Evolutionary conservation across 2,797 vertebrate species (phyloP).

Genomic region (Anabas testudineus): DNA sequence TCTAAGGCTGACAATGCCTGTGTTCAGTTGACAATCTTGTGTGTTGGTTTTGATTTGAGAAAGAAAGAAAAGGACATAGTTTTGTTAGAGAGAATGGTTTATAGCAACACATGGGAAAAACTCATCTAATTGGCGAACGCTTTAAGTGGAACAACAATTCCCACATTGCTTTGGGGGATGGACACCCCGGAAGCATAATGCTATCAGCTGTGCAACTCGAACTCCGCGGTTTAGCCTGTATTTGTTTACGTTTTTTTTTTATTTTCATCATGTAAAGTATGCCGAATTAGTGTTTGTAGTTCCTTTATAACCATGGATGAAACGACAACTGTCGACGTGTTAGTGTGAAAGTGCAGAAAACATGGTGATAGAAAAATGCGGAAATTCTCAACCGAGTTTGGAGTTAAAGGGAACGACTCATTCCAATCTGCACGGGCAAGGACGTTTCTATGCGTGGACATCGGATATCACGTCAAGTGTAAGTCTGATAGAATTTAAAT

Average conservation of each 20-base stretch:
- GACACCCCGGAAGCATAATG: conserved; percentile 4
- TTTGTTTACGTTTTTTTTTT: too few relatives aligned
- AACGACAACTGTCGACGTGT: background rate
- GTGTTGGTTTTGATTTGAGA: conserved; percentile 3
- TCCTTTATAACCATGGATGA: background rate
- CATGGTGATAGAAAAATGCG: background rate
- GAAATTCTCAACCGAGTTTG: background rate
- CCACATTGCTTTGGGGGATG: conserved; percentile 13
- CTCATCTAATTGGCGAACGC: too few relatives aligned
- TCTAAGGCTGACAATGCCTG: conserved; percentile 11
- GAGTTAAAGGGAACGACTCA: background rate
- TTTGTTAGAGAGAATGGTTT: background rate
- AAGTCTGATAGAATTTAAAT: background rate
- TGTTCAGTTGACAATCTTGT: conserved; percentile 14
- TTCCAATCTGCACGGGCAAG: too few relatives aligned
- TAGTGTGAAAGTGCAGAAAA: background rate
- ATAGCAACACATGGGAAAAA: too few relatives aligned
- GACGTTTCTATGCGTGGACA: background rate
- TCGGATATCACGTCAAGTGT: background rate
- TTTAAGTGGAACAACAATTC: too few relatives aligned
- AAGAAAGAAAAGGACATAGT: background rate
- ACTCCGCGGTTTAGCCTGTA: background rate
- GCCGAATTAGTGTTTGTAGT: background rate
- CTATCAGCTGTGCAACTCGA: too few relatives aligned
- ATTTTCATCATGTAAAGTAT: background rate